phyloP scores from a whole-genome alignment of 2,113 vertebrate species.

The Stictonetta naevosa region DNA sequence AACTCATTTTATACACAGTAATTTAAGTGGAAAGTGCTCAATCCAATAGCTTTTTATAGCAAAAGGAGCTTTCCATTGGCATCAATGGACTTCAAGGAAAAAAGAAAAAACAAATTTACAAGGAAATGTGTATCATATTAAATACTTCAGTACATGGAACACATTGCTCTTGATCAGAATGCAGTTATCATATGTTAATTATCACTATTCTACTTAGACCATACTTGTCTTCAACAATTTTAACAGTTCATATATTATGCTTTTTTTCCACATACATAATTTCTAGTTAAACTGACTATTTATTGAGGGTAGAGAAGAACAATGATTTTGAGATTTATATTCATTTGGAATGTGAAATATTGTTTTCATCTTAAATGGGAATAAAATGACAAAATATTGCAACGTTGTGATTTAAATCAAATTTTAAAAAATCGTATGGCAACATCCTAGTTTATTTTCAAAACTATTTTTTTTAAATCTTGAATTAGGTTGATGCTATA shows the following conservation, averaged over 20 bases:
- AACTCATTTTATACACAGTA: background rate
- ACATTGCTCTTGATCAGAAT: background rate
- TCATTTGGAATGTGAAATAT: background rate
- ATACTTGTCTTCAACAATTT: background rate
- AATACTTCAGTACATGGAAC: background rate
- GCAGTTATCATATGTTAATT: background rate
- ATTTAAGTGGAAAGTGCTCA: background rate
- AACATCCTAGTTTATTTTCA: background rate
- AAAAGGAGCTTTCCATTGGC: background rate
- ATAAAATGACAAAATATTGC: background rate
- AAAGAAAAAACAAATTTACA: background rate
- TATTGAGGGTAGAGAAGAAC: background rate
- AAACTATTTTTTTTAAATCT: background rate
- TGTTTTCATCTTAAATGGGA: background rate
- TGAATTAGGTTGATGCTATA: background rate
- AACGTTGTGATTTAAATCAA: background rate
- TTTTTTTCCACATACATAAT: accelerated
- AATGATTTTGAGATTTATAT: background rate
- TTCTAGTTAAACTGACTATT: background rate
- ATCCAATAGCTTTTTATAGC: background rate
- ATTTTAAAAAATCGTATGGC: background rate
- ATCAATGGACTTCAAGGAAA: background rate
- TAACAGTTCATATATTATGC: background rate
- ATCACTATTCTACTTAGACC: background rate
- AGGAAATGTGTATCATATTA: background rate